Percentiles rank a stretch among this genome's conserved stretches.
Evolutionary conservation across 2,113 vertebrate genomes (phyloP).

Genomic region (Neodon shergylaensis): DNA sequence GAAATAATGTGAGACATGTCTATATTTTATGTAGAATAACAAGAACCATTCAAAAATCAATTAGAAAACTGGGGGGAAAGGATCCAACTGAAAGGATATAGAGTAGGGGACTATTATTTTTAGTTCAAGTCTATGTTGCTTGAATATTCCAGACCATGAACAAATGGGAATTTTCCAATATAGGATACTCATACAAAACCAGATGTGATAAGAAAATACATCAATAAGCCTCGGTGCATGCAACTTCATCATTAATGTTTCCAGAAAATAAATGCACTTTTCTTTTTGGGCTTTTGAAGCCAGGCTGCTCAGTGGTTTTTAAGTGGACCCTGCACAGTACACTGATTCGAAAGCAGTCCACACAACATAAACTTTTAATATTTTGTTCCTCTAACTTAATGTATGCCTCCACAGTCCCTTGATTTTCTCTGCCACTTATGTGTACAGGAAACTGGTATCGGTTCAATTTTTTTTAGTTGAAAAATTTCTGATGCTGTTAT

Average conservation of each 20-base stretch:
- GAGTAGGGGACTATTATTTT: neutral
- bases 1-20: neutral
- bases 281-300: neutral
- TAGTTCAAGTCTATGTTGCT: neutral
- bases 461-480: neutral
- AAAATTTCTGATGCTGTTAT: neutral
- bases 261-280: neutral
- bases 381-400: neutral
- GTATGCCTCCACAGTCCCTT: neutral
- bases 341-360: neutral
- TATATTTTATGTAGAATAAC: neutral
- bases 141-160: neutral
- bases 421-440: neutral
- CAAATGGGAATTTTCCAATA: neutral
- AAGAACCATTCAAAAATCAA: slow-evolving; percentile 27
- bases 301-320: neutral
- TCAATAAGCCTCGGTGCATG: neutral
- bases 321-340: neutral
- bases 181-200: neutral
- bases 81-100: neutral
- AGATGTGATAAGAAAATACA: neutral
- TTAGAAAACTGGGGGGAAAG: neutral
- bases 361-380: neutral
- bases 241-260: neutral
- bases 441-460: neutral